Percentiles rank a stretch among this genome's conserved stretches.
Conservation (phyloP, 2,113 vertebrate species). For the Butorides virescens region DNA sequence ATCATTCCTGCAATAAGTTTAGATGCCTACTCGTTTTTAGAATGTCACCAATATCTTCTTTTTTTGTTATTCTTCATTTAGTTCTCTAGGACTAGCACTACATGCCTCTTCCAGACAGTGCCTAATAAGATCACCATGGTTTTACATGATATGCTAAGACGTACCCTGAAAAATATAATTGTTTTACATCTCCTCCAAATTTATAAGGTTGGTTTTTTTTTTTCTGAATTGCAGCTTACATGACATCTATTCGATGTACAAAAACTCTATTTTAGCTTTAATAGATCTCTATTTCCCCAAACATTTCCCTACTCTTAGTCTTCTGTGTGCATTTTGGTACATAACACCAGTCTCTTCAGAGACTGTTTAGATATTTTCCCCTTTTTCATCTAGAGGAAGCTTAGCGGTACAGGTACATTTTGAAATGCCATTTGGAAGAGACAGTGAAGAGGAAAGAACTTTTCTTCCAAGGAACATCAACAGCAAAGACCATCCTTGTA, state of each 20-base stretch:
- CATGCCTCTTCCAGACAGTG: not conserved
- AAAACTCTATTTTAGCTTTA: not conserved
- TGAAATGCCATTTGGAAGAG: not conserved
- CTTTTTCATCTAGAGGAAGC: not conserved
- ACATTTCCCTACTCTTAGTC: not conserved
- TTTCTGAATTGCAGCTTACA: not conserved
- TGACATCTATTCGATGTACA: not conserved
- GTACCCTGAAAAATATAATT: not conserved
- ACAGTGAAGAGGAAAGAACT: not conserved
- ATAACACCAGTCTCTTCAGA: not conserved
- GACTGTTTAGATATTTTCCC: not conserved
- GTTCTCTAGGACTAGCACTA: not conserved
- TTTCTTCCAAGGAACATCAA: not conserved
- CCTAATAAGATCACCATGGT: rapidly evolving
- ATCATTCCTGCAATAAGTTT: not conserved
- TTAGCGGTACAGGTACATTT: not conserved
- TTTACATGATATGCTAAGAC: not conserved
- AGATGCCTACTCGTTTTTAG: rapidly evolving
- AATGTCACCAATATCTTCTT: not conserved
- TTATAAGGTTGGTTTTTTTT: not conserved
- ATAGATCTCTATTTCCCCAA: not conserved
- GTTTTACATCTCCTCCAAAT: not conserved
- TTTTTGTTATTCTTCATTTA: not conserved
- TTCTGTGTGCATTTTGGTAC: not conserved
- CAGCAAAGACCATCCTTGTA: not conserved